Percentiles rank a stretch among this genome's conserved stretches.
Evolutionary conservation across 2,797 vertebrate genomes (phyloP).

Genomic region (Poeciliopsis presidionis): DNA sequence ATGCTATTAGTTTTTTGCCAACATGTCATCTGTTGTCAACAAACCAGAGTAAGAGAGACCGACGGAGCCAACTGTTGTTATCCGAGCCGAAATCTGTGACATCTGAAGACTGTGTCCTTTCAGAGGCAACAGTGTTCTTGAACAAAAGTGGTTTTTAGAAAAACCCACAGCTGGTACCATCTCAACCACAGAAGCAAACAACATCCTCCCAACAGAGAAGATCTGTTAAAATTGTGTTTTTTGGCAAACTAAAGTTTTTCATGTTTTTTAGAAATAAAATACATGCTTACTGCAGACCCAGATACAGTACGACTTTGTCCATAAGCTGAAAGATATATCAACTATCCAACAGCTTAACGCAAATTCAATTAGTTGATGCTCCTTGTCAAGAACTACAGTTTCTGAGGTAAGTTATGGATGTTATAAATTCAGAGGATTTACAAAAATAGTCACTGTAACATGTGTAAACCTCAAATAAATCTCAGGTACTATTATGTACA

Average conservation of each 20-base stretch:
- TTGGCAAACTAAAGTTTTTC: slow-evolving; percentile 33
- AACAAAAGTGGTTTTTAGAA: slow-evolving; percentile 19
- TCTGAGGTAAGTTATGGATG: slow-evolving; percentile 43
- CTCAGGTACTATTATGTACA: not conserved
- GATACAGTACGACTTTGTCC: slow-evolving; percentile 20
- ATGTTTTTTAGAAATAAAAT: slow-evolving; percentile 60
- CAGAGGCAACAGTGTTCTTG: slow-evolving; percentile 27
- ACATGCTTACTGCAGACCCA: slow-evolving; percentile 46
- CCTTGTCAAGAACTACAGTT: slow-evolving; percentile 55
- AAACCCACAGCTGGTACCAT: slow-evolving; percentile 35
- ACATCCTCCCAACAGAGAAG: slow-evolving; percentile 27
- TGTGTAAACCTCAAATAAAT: slow-evolving; percentile 2
- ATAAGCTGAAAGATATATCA: slow-evolving; percentile 68
- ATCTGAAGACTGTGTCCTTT: slow-evolving; percentile 42
- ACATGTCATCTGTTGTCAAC: slow-evolving; percentile 40
- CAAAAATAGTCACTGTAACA: slow-evolving; percentile 6
- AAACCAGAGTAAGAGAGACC: slow-evolving; percentile 13
- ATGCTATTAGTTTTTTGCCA: slow-evolving; percentile 23
- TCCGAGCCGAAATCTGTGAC: slow-evolving; percentile 47
- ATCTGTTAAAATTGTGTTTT: slow-evolving; percentile 50
- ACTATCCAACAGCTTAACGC: slow-evolving; percentile 67
- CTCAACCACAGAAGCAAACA: slow-evolving; percentile 29
- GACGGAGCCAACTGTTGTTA: slow-evolving; percentile 29
- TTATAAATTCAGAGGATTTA: slow-evolving; percentile 32
- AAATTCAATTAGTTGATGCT: slow-evolving; percentile 75